Base-by-base conservation (phyloP, 2,888 invertebrate genomes). In the Cactoblastis cactorum region DNA sequence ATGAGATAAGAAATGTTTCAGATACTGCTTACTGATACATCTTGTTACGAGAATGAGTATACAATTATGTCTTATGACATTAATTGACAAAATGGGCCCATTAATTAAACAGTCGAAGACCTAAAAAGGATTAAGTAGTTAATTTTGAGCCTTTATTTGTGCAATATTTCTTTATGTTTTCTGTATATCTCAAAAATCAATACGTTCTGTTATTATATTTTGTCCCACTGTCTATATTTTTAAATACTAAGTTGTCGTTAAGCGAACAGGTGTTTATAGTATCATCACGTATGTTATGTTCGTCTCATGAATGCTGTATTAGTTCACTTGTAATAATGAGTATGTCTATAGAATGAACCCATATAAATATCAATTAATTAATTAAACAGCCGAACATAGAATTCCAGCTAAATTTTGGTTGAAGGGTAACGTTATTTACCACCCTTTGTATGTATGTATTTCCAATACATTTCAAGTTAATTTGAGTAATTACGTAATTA, bases 1-100 rank as follows among this genome's bases (percentile, higher is more conserved):
- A 65, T 67, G 65, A 67, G 75, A 78, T 77, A 77, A 75, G 66
- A 68, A 69, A 74, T 73, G 66, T 45, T 58, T 58, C 49, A 49
- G 55, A 62, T 60, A 63, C 55, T 58, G 54, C 52, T 56, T 52
- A 51, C 50, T 49, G 50, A 56, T 56, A 59, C 52, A 53, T 57
- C 58, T 62, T 54, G 52, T 51, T 39, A 49, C 45, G 51, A 55
- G 58, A 62, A 63, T 56, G 62, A 65, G 63, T 65, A 57, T 53
- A 55, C 54, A 58, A 58, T 60, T 58, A 60, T 24, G 28, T 8
- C 28, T 51, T 45, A 50, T 53, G 56, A 51, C 50, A 49, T 34
- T 48, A 50, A 54, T 53, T 53, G 53, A 52, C 50, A 47, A 43
- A 43, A 45, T 49, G 46, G 22, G 34, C 12, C 34, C 32, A 45